Conservation (phyloP, 2,888 invertebrate species). For the Parnassius orleans region DNA sequence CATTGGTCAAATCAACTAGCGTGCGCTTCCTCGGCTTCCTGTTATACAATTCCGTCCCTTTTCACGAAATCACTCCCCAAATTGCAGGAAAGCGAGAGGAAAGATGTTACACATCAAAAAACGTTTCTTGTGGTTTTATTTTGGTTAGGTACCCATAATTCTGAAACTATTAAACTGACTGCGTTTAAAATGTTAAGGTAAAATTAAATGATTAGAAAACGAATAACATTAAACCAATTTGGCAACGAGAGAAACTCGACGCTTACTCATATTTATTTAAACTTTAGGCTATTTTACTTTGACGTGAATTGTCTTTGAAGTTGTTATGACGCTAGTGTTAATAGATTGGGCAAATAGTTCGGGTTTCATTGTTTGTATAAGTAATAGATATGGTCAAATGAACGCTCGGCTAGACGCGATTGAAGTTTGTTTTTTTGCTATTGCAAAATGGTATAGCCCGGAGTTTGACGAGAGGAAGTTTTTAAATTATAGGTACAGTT, state of each 20-base stretch:
- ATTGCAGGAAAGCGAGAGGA: too few species aligned
- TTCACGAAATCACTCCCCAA: too few species aligned
- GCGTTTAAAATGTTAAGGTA: too few species aligned
- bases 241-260: conserved; percentile 19
- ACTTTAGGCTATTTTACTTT: conserved; percentile 19
- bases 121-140: too few species aligned
- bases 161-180: too few species aligned
- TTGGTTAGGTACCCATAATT: too few species aligned
- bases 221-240: conserved; percentile 15
- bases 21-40: too few species aligned
- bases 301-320: conserved; percentile 22
- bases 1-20: too few species aligned
- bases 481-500: not conserved
- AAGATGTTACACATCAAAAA: too few species aligned
- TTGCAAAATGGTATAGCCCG: conserved; percentile 18
- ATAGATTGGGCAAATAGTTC: conserved; percentile 23
- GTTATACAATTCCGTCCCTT: too few species aligned
- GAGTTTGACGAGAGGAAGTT: not conserved
- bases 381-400: conserved; percentile 25
- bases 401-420: conserved; percentile 20
- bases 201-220: not conserved
- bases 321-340: conserved; percentile 24
- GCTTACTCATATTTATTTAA: conserved; percentile 19
- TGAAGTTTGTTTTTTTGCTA: conserved; percentile 14
- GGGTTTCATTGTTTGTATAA: conserved; percentile 24